A percentile compares a stretch with the other conserved stretches of the same genome.
phyloP scores from a whole-genome alignment of 2,113 vertebrate genomes.

The Perca fluviatilis region DNA sequence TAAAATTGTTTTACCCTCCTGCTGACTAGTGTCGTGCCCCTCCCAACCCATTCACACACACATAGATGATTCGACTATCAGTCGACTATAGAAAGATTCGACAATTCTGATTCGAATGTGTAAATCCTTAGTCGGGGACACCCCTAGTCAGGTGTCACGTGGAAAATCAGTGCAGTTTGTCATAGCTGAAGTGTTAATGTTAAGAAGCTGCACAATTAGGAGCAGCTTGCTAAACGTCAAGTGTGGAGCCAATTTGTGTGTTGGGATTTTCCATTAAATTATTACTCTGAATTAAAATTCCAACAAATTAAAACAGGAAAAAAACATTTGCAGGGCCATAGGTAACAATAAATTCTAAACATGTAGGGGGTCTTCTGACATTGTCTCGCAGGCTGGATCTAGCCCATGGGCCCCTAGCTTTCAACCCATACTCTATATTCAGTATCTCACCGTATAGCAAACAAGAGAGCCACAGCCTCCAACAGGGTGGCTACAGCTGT shows the following conservation, averaged over 20 bases:
- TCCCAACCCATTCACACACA: too few relatives aligned
- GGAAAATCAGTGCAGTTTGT: neutral
- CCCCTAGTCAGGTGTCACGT: neutral
- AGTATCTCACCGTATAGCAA: constrained; percentile 90
- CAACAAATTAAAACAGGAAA: neutral
- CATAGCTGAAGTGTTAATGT: neutral
- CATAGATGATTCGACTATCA: too few relatives aligned
- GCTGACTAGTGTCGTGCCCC: too few relatives aligned
- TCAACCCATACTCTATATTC: neutral
- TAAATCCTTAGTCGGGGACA: too few relatives aligned
- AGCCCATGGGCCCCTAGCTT: neutral
- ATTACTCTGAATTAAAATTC: neutral
- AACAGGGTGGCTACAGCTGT: constrained; percentile 86
- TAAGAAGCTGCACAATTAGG: neutral
- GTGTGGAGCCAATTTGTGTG: neutral
- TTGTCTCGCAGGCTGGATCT: neutral
- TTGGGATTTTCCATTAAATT: neutral
- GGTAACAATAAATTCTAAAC: neutral
- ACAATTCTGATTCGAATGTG: too few relatives aligned
- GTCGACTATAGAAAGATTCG: too few relatives aligned
- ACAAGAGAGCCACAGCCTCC: constrained; percentile 88
- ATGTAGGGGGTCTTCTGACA: neutral
- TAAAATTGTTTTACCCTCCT: too few relatives aligned
- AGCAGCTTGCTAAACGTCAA: neutral
- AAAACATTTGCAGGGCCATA: neutral